A percentile compares a stretch with the other conserved stretches of the same genome.
Conservation (phyloP, 1,140 invertebrate species). For the Lucilia cuprina region DNA sequence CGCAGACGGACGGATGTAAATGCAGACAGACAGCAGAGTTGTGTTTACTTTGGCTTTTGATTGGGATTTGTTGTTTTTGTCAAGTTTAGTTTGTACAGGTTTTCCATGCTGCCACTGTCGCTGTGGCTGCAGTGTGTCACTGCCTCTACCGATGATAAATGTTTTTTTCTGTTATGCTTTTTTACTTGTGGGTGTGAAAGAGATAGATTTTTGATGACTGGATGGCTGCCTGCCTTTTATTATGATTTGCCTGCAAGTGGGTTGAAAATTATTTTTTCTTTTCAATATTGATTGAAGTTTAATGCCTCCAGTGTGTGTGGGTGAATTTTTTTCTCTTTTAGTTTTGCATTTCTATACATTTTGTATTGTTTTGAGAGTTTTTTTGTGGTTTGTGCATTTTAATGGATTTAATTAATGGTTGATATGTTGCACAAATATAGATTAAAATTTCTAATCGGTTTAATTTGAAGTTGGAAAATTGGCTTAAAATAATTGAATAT, state of each 20-base stretch:
- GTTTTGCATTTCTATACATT: not conserved
- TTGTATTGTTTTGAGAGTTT: not conserved
- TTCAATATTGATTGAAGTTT: not conserved
- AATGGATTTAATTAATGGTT: not conserved
- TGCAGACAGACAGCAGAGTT: not conserved
- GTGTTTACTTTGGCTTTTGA: constrained; percentile 1
- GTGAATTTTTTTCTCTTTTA: not conserved
- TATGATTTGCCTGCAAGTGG: constrained; percentile 1
- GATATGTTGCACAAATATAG: constrained; percentile 8
- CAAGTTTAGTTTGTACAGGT: constrained; percentile 17
- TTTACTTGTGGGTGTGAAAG: not conserved
- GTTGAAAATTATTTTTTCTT: not conserved
- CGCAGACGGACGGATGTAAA: not conserved
- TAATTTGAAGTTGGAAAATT: not conserved
- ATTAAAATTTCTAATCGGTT: constrained; percentile 8
- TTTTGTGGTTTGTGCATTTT: not conserved
- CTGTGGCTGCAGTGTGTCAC: too few species aligned
- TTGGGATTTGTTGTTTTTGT: constrained; percentile 11
- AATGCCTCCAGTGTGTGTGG: not conserved
- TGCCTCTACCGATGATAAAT: not conserved
- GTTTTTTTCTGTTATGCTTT: not conserved
- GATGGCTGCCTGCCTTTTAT: not conserved
- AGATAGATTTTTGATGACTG: not conserved
- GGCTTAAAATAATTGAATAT: not conserved
- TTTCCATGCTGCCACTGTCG: not conserved